These are phyloP conservation scores for Lutjanus argentimaculatus DNA, from an alignment of 2,797 vertebrate genomes.

Conservation along the genomic window DNA sequence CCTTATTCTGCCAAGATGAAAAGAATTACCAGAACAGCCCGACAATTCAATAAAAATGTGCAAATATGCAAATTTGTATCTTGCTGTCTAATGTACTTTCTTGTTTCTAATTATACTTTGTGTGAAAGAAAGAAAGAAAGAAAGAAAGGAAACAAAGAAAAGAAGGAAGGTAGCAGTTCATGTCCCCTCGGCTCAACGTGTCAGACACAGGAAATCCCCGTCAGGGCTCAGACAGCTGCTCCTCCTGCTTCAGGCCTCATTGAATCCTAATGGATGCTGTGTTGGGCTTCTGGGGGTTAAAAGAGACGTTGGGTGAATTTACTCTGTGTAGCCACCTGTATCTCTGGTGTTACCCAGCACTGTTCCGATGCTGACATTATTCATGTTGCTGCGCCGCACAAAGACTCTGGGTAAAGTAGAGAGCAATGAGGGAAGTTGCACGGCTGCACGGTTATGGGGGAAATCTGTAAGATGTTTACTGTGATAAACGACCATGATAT, in stretches of 20 bases:
- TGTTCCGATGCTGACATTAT: constrained; percentile 23
- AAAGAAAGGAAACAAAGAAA: not conserved
- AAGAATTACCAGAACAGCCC: constrained; percentile 11
- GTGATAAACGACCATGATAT: too few relatives aligned
- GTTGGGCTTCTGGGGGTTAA: constrained; percentile 46
- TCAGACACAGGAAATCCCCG: constrained; percentile 62
- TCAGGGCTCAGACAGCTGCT: constrained; percentile 56
- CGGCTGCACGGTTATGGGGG: too few relatives aligned
- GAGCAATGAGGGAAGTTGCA: not conserved
- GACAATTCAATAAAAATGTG: constrained; percentile 25
- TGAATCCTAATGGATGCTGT: constrained; percentile 48
- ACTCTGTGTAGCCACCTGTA: constrained; percentile 30
- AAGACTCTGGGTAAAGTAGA: not conserved
- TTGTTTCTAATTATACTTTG: constrained; percentile 14
- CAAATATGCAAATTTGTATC: constrained; percentile 22
- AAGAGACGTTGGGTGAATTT: constrained; percentile 37
- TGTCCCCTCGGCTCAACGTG: constrained; percentile 44
- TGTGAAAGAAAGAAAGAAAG: not conserved
- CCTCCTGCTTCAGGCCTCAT: constrained; percentile 66
- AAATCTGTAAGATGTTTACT: too few relatives aligned
- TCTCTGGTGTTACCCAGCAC: not conserved
- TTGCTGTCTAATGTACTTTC: not conserved
- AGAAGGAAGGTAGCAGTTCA: constrained; percentile 12
- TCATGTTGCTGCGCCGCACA: not conserved
- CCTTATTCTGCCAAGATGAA: constrained; percentile 19